phyloP scores from a whole-genome alignment of 2,113 vertebrate genomes.

The Pseudonaja textilis region DNA sequence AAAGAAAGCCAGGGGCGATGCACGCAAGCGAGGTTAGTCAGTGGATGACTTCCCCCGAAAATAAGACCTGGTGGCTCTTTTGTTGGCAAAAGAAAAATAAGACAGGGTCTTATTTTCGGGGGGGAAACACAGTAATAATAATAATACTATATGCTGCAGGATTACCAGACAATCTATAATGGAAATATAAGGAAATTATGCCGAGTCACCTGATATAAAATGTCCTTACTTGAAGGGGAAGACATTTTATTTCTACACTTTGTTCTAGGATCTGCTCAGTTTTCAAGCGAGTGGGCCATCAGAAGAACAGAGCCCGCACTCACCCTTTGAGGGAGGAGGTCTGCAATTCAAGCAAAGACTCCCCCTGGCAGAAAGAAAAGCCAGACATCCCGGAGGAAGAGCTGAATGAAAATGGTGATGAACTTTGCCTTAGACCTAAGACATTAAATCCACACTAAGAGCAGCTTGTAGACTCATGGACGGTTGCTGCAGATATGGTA shows the following conservation, averaged over 20 bases:
- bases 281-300: not conserved
- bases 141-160: not conserved
- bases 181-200: not conserved
- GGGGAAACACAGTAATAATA: too few relatives aligned
- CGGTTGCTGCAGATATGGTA: not conserved
- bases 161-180: not conserved
- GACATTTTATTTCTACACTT: not conserved
- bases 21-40: too few relatives aligned
- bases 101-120: too few relatives aligned
- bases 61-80: too few relatives aligned
- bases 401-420: conserved; percentile 13
- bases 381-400: not conserved
- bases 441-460: not conserved
- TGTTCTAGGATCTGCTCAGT: conserved; percentile 11
- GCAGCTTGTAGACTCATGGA: not conserved
- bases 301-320: not conserved
- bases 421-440: not conserved
- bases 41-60: too few relatives aligned
- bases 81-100: too few relatives aligned
- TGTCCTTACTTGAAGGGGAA: not conserved
- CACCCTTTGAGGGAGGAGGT: not conserved
- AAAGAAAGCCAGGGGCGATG: too few relatives aligned
- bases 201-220: not conserved
- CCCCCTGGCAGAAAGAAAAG: not conserved
- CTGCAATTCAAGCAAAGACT: not conserved